Base-by-base conservation (phyloP, 2,113 vertebrate species). In the Anguilla japonica region DNA sequence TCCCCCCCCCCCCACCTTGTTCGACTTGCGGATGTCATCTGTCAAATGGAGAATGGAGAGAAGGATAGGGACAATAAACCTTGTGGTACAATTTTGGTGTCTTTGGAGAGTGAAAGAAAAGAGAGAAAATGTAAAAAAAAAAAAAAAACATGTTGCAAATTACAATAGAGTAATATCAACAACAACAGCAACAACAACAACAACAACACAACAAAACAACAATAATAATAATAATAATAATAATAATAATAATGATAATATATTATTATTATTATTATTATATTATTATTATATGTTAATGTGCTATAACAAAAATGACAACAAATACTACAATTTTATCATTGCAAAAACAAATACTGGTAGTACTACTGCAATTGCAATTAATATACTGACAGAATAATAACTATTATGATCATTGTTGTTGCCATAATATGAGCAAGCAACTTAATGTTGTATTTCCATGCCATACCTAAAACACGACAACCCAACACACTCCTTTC, bases 61-160 rank as follows among this genome's bases (percentile, higher is more conserved):
- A 79, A 43, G 86, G 67, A 83, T 67, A 83, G 86, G 81, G 86
- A 87, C 82, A 87, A 57, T 83, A 83, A 87, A 83, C 82, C 67
- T 78, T 83, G 71, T 83, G 86, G 34, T 79, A 87, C 86, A 87
- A 83, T 83, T 83, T 63, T 89, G 94, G 86, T 79, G 81, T 87
- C 83, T 88, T 88, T 56, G 85, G 82, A 86, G 85, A 20, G 63
- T 63, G 26, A 57, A 84, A 88, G 43, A 85, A 88, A 88, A 86
- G 88, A 83, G 88, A 87, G 91, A 89, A 88, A 88, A 92, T 94
- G 92, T 93, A 94, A 93, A 93, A 89, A 93, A 92, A 89, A 83
- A 60, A 41, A 50, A n/a, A 41, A 29, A 53, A 13, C 13, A 41
- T 43, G 53, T 41, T 57, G 82, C 34, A 67, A 50, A 50, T 34